Base-by-base conservation (phyloP, 2,888 invertebrate genomes). In the Acholoe squamosa region DNA sequence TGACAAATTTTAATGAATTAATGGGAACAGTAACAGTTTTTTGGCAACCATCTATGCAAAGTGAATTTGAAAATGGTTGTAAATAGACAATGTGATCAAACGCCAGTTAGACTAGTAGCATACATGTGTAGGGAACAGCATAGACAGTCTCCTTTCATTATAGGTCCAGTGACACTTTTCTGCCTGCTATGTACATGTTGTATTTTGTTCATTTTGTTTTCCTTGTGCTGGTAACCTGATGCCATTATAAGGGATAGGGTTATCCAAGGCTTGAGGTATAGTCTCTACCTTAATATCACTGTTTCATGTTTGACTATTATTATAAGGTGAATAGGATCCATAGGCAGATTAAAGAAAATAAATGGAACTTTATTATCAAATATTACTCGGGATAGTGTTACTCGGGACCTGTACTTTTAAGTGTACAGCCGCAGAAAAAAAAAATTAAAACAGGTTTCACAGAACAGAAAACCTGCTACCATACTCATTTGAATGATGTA, bases 1-100 rank as follows among this genome's bases (percentile, higher is more conserved):
- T 80, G 80, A 80, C n/a, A 80, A 43, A 80, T 33, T 34, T 80
- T 80, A 80, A 80, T 80, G 80, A 80, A 80, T 80, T 34, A 80
- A 34, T 80, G 80, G 80, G 80, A 80, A 80, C 80, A 80, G 80
- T 43, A 80, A 80, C 80, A 33, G 80, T 80, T 43, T 33, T 80
- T 80, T 80, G 80, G 80, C 80, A 80, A 80, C 43, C 80, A 80
- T 80, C 80, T 80, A 43, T 43, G 25, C 43, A 43, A n/a, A 80
- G 33, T 80, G 43, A 76, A 76, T 76, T 31, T 76, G 76, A 80
- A 76, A 80, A 34, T 80, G 14, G 43, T 19, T 80, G 43, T 80
- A 80, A 14, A 43, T 80, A 80, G 80, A 16, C 80, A 80, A 34
- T 80, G 22, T 80, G 14, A 80, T 43, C 76, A 76, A 76, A 76